Conservation (phyloP, 2,797 vertebrate species). For the Saxicola maurus region DNA sequence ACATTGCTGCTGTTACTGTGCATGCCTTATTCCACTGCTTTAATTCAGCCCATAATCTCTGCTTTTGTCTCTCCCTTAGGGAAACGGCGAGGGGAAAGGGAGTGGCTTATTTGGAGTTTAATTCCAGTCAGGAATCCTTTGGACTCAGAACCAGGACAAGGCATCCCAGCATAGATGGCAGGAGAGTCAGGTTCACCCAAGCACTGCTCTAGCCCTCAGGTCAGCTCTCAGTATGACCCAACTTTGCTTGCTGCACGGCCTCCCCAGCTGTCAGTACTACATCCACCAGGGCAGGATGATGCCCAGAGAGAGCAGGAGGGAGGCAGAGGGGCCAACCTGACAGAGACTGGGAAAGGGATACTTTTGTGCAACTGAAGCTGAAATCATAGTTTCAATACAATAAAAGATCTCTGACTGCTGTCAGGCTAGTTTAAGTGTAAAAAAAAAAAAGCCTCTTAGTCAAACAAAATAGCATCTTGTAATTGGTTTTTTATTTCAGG, state of each 20-base stretch:
- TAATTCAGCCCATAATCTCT: background rate
- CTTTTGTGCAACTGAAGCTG: background rate
- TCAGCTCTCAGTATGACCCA: background rate
- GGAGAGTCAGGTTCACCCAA: background rate
- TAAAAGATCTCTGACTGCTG: background rate
- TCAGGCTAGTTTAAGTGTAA: background rate
- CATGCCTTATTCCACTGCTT: background rate
- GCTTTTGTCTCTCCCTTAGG: background rate
- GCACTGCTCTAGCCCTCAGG: background rate
- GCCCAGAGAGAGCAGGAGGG: background rate
- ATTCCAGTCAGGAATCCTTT: background rate
- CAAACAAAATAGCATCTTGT: background rate
- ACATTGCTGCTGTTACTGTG: background rate
- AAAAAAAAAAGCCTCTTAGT: background rate
- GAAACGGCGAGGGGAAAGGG: accelerated
- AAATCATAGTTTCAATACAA: background rate
- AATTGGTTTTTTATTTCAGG: background rate
- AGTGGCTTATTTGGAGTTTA: background rate
- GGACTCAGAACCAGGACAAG: background rate
- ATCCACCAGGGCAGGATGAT: background rate
- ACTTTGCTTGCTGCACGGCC: accelerated
- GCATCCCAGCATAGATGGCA: background rate
- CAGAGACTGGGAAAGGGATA: background rate
- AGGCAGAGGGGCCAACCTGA: accelerated
- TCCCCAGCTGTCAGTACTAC: background rate